phyloP scores from a whole-genome alignment of 2,797 vertebrate species.

The Okamejei kenojei region DNA sequence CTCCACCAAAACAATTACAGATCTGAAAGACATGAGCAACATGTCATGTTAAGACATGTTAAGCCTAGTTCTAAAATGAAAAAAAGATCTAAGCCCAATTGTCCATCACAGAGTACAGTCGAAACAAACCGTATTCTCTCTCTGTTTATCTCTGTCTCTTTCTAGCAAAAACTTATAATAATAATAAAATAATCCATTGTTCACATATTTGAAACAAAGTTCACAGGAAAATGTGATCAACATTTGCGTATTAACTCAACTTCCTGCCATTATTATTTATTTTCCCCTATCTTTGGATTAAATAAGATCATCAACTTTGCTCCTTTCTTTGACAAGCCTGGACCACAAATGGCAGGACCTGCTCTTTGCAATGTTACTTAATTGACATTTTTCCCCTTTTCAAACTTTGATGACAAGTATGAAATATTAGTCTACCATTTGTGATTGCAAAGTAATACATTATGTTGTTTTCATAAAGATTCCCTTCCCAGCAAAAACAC shows the following conservation, averaged over 20 bases:
- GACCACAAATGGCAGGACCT: background rate
- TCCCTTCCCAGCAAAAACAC: background rate
- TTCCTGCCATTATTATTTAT: slow-evolving; percentile 7
- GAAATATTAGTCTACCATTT: background rate
- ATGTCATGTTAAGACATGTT: too few species aligned
- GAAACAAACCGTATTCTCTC: background rate
- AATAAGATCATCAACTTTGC: background rate
- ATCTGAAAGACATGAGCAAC: background rate
- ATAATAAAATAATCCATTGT: background rate
- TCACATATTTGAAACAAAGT: background rate
- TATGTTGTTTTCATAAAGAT: background rate
- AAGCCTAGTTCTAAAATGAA: background rate
- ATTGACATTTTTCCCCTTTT: background rate
- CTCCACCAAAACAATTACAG: background rate
- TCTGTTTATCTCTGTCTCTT: background rate
- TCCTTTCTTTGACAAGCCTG: background rate
- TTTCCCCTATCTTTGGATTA: background rate
- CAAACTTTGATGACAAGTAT: background rate
- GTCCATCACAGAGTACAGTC: background rate
- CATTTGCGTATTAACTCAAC: too few species aligned
- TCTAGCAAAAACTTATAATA: too few species aligned
- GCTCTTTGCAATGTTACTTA: background rate
- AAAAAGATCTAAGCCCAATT: background rate
- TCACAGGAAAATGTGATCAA: background rate
- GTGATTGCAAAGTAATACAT: background rate